phyloP scores from a whole-genome alignment of 2,797 vertebrate genomes.

The Loris lydekkerianus region DNA sequence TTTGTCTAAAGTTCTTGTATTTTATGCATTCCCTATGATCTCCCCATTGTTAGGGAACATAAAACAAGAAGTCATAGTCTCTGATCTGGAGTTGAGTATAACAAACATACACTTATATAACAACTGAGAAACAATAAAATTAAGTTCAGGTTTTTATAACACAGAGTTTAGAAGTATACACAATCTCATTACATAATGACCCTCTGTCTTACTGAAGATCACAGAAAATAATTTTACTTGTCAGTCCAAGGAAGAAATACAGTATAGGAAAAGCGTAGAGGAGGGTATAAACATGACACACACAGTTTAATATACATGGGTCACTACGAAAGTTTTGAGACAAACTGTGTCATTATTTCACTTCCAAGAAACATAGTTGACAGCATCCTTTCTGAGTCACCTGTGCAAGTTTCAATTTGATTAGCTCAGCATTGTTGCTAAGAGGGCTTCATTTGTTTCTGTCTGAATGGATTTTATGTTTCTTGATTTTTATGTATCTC shows the following conservation, averaged over 20 bases:
- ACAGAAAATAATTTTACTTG: neutral
- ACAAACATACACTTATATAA: neutral
- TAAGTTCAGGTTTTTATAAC: neutral
- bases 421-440: too few species aligned
- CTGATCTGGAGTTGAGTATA: neutral
- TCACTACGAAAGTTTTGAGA: too few species aligned
- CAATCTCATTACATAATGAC: neutral
- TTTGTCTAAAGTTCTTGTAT: neutral
- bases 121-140: neutral
- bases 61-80: conserved; percentile 15
- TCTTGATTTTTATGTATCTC: too few species aligned
- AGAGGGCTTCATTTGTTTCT: too few species aligned
- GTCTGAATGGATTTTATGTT: too few species aligned
- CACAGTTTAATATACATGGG: neutral
- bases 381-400: too few species aligned
- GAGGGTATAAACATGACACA: accelerated
- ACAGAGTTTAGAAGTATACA: neutral
- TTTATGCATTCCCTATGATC: neutral
- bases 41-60: neutral
- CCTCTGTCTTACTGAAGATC: neutral
- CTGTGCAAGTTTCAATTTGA: too few species aligned
- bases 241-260: neutral
- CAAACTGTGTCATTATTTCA: too few species aligned
- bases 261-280: accelerated
- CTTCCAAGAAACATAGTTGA: too few species aligned